These are phyloP conservation scores for Macrosoma leucophasiata DNA, from an alignment of 2,888 invertebrate species.

Conservation along the genomic window DNA sequence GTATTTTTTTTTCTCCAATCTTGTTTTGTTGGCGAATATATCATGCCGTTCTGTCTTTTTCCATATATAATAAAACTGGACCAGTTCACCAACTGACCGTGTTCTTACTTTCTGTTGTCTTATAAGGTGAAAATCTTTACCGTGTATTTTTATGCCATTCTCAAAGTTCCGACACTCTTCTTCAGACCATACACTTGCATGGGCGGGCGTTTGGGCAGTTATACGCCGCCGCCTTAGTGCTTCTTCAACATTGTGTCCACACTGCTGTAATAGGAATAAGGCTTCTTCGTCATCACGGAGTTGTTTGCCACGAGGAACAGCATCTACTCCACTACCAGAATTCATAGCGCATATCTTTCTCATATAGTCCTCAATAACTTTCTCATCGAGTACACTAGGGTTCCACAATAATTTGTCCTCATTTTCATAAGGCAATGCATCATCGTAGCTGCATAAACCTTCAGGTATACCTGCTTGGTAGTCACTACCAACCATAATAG, in stretches of 20 bases:
- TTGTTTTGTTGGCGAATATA: constrained; percentile 89
- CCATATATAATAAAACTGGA: constrained; percentile 98
- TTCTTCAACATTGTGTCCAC: constrained; percentile 96
- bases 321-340: constrained; percentile 57
- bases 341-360: constrained; percentile 74
- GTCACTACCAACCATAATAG: constrained; percentile 95
- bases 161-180: constrained; percentile 98
- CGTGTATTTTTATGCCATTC: constrained; percentile 92
- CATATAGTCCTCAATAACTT: constrained; percentile 87
- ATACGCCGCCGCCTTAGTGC: constrained; percentile 88
- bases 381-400: constrained; percentile 83
- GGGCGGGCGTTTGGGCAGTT: constrained; percentile 80
- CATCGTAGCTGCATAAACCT: constrained; percentile 93
- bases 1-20: constrained; percentile 94
- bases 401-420: constrained; percentile 97
- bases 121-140: constrained; percentile 97
- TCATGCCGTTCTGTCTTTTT: constrained; percentile 99
- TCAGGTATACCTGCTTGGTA: constrained; percentile 96
- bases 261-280: constrained; percentile 91
- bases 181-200: constrained; percentile 94
- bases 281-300: constrained; percentile 93
- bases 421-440: constrained; percentile 95
- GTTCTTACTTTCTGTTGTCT: constrained; percentile 96
- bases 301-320: constrained; percentile 83
- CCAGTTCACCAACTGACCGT: constrained; percentile 95